phyloP scores from a whole-genome alignment of 2,113 vertebrate genomes.

The Pterocles gutturalis region DNA sequence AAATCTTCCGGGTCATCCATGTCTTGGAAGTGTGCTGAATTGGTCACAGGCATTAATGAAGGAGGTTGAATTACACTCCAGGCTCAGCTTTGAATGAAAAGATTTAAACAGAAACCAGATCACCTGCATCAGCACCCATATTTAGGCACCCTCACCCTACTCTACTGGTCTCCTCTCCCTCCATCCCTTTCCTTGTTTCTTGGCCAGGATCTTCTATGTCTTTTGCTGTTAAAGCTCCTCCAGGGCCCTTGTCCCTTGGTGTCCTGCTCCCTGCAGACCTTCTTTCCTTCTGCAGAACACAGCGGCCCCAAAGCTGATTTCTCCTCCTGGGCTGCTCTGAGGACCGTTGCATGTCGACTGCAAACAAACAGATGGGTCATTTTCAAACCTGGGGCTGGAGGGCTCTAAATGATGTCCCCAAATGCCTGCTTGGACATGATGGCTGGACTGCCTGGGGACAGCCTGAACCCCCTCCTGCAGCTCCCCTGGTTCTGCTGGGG shows the following conservation, averaged over 20 bases:
- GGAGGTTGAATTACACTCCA: not conserved
- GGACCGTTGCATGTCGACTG: not conserved
- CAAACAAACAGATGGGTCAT: not conserved
- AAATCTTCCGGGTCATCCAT: not conserved
- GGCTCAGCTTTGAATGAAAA: not conserved
- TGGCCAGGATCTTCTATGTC: not conserved
- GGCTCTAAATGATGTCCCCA: rapidly evolving
- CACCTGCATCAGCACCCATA: not conserved
- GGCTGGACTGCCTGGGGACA: not conserved
- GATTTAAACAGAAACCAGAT: slow-evolving; percentile 24
- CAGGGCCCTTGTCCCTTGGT: too few relatives aligned
- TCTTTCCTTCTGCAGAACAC: not conserved
- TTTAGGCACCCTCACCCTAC: not conserved
- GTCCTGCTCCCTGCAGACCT: not conserved
- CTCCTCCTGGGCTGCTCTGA: not conserved
- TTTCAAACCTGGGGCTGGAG: not conserved
- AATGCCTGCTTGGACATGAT: not conserved
- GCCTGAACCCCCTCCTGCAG: not conserved
- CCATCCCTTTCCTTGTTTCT: not conserved
- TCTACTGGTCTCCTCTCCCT: not conserved
- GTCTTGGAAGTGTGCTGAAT: not conserved
- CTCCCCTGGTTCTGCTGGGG: not conserved
- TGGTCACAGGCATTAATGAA: not conserved
- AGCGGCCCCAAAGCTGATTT: not conserved
- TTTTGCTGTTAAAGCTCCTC: not conserved